Evolutionary conservation across 2,113 vertebrate species (phyloP).

Genomic region (Mirounga angustirostris): DNA sequence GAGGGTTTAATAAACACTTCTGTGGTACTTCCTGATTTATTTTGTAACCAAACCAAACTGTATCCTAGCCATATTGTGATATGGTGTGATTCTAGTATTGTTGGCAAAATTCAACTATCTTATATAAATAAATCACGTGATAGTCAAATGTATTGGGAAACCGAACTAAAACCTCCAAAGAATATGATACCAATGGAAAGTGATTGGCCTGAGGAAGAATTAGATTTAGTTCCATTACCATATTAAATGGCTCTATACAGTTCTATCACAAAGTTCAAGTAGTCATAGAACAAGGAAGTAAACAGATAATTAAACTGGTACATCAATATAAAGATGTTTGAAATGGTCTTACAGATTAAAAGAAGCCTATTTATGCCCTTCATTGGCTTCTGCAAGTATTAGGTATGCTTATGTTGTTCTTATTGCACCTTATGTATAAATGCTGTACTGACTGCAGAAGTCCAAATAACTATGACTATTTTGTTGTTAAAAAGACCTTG

Average conservation of each 20-base stretch:
- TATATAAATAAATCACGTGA: slow-evolving; percentile 43
- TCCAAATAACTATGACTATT: not conserved
- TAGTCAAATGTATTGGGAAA: slow-evolving; percentile 30
- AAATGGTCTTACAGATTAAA: slow-evolving; percentile 25
- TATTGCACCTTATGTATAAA: not conserved
- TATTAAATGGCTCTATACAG: slow-evolving; percentile 12
- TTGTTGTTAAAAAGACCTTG: slow-evolving; percentile 60
- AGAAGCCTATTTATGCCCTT: not conserved
- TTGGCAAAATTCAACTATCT: slow-evolving; percentile 54
- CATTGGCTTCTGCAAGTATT: slow-evolving; percentile 46
- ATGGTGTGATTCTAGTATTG: not conserved
- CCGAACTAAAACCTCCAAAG: slow-evolving; percentile 11
- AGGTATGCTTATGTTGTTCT: slow-evolving; percentile 44
- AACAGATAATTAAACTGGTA: slow-evolving; percentile 49
- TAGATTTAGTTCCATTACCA: slow-evolving; percentile 29
- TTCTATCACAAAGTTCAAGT: slow-evolving; percentile 64
- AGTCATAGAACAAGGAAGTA: not conserved
- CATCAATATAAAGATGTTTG: slow-evolving; percentile 44
- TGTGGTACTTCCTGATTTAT: slow-evolving; percentile 1
- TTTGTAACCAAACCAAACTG: slow-evolving; percentile 51
- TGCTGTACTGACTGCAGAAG: not conserved
- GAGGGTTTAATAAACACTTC: slow-evolving; percentile 59
- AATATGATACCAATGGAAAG: slow-evolving; percentile 25
- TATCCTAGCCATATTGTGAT: slow-evolving; percentile 30
- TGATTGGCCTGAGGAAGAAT: slow-evolving; percentile 54